Base-by-base conservation (phyloP, 1,140 invertebrate species). In the Plutomurus gul region DNA sequence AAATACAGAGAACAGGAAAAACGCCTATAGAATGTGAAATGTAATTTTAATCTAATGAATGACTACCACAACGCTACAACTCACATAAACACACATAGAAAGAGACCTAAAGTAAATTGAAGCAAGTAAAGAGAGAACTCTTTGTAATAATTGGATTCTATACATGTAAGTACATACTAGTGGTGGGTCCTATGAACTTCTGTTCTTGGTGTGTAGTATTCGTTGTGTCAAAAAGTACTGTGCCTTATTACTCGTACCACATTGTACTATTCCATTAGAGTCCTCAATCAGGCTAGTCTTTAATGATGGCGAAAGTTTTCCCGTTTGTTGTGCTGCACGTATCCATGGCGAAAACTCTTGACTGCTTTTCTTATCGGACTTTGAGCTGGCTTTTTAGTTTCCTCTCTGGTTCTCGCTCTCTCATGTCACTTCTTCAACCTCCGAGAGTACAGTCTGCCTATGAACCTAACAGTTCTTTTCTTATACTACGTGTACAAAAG, bases 1-100 rank as follows among this genome's bases (percentile, higher is more conserved):
- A n/a, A n/a, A n/a, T n/a, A n/a, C n/a, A n/a, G n/a, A 49, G 46
- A 49, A 49, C 46, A 49, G 46, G 46, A 49, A 49, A 49, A 49
- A 49, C 46, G 46, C 20, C 46, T 49, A 49, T 49, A 49, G n/a
- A n/a, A n/a, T n/a, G n/a, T n/a, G n/a, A n/a, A n/a, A n/a, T n/a
- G n/a, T n/a, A n/a, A n/a, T n/a, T n/a, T n/a, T n/a, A 49, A 4
- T 11, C n/a, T 49, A n/a, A n/a, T 4, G 4, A 7, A n/a, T 49
- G 46, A 7, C n/a, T 49, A n/a, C n/a, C 8, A 49, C 7, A 49
- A 49, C n/a, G n/a, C n/a, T n/a, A 20, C n/a, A 49, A 20, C n/a
- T 18, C 20, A n/a, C 11, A 27, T 56, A 56, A 56, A 25, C 30
- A 27, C 3, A 30, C 7, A 13, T 22, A 43, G 39, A 3, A n/a